Conservation (phyloP, 1,140 invertebrate species). For the Halesus radiatus region DNA sequence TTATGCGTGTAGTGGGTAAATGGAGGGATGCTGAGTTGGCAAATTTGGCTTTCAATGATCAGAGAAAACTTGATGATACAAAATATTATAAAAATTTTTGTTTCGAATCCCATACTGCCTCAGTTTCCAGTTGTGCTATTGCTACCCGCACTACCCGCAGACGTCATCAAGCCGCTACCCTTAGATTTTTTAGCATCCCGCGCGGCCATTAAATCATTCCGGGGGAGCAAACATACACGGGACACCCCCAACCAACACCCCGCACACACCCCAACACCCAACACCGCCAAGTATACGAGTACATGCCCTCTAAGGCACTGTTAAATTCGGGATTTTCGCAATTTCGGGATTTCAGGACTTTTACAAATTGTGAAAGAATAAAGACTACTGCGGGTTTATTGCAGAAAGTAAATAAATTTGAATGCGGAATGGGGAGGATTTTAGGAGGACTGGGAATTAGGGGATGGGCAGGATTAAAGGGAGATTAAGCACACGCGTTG, state of each 20-base stretch:
- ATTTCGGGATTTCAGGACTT: too few relatives aligned
- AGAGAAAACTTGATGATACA: background rate
- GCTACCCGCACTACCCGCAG: background rate
- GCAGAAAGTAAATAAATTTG: too few relatives aligned
- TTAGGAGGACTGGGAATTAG: too few relatives aligned
- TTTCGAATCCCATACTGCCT: background rate
- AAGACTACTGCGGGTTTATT: too few relatives aligned
- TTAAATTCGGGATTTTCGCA: too few relatives aligned
- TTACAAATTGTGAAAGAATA: too few relatives aligned
- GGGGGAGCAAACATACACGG: slow-evolving; percentile 6
- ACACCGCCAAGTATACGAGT: background rate
- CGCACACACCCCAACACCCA: background rate
- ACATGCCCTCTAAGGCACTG: too few relatives aligned
- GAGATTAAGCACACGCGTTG: too few relatives aligned
- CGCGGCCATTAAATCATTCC: slow-evolving; percentile 28
- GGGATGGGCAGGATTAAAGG: too few relatives aligned
- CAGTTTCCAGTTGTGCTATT: background rate
- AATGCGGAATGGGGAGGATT: too few relatives aligned
- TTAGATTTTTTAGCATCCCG: slow-evolving; percentile 16
- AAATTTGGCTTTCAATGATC: background rate
- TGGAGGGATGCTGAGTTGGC: background rate
- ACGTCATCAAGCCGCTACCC: slow-evolving; percentile 13
- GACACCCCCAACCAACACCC: background rate
- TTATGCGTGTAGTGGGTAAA: too few relatives aligned
- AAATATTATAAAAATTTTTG: too few relatives aligned